Evolutionary conservation across 30 jellyfish, hydroid and myxozoan genomes (phyloP).

Genomic region (Hydractinia symbiolongicarpus): DNA sequence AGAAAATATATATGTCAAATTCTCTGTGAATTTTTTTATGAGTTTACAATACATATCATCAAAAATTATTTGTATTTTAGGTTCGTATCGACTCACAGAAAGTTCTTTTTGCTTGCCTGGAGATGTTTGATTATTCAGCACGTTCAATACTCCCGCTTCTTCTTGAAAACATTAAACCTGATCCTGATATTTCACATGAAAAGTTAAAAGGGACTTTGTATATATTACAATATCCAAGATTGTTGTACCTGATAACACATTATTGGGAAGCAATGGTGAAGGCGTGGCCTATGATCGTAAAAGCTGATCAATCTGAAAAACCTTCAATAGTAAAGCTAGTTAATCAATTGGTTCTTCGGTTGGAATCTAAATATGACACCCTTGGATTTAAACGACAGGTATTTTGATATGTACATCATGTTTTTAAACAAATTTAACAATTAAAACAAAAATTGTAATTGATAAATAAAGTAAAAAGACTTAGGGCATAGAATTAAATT

Average conservation of each 20-base stretch:
- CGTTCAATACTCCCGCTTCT: slow-evolving; percentile 68
- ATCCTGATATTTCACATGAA: slow-evolving; percentile 78
- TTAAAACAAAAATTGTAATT: too few relatives aligned
- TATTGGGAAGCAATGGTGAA: slow-evolving; percentile 75
- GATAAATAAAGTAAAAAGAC: too few relatives aligned
- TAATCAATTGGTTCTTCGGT: slow-evolving; percentile 38
- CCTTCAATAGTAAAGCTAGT: slow-evolving; percentile 87
- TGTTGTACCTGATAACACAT: slow-evolving; percentile 72
- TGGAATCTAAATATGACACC: slow-evolving; percentile 56
- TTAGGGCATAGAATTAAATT: too few relatives aligned
- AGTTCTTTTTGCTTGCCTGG: slow-evolving; percentile 53
- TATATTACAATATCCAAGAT: slow-evolving; percentile 45
- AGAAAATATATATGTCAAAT: too few relatives aligned
- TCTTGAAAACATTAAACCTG: slow-evolving; percentile 61
- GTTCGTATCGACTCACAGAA: slow-evolving; percentile 85
- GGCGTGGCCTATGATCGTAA: slow-evolving; percentile 83
- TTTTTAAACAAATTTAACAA: too few relatives aligned
- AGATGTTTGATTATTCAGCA: slow-evolving; percentile 69
- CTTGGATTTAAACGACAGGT: slow-evolving; percentile 66
- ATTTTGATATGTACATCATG: background rate
- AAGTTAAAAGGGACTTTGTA: slow-evolving; percentile 86
- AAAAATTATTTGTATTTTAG: slow-evolving; percentile 14
- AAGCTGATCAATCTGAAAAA: slow-evolving; percentile 97
- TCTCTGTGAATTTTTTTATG: background rate
- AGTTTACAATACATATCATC: background rate